These are phyloP conservation scores for Cetoscarus ocellatus DNA, from an alignment of 2,797 vertebrate genomes.

Conservation along the genomic window DNA sequence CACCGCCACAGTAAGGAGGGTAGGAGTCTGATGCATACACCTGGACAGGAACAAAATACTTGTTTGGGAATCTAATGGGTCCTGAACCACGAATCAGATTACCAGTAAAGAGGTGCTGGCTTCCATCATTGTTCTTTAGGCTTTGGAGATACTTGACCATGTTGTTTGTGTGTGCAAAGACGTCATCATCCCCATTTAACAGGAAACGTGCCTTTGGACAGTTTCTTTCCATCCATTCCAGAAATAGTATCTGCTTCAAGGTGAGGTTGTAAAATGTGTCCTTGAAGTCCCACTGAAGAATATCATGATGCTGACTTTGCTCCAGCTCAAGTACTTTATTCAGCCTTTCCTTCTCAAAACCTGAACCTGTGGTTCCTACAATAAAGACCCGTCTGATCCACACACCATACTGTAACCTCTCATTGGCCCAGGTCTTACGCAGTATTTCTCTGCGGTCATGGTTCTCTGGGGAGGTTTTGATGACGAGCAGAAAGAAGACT, in stretches of 20 bases:
- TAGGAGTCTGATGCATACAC: not conserved
- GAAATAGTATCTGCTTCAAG: conserved; percentile 1
- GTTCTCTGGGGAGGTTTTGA: not conserved
- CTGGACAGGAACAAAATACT: conserved; percentile 5
- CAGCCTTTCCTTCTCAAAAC: not conserved
- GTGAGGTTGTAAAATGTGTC: not conserved
- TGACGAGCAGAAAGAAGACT: conserved; percentile 1
- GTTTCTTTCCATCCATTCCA: conserved; percentile 6
- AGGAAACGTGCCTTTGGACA: not conserved
- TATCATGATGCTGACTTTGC: not conserved
- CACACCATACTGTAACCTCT: not conserved
- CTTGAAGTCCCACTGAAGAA: conserved; percentile 1
- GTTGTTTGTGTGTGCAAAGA: not conserved
- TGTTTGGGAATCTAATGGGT: not conserved
- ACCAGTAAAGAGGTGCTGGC: not conserved
- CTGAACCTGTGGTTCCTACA: not conserved
- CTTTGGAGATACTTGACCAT: not conserved
- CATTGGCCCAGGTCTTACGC: conserved; percentile 1
- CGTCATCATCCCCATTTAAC: not conserved
- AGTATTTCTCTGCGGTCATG: not conserved
- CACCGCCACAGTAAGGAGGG: not conserved
- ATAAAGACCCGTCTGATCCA: conserved; percentile 2
- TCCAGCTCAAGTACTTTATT: not conserved
- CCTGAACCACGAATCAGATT: not conserved
- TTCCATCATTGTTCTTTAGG: not conserved